A percentile compares a stretch with the other conserved stretches of the same genome.
These are phyloP conservation scores for Octodonta nipae DNA, from an alignment of 2,888 invertebrate species.

Conservation along the genomic window DNA sequence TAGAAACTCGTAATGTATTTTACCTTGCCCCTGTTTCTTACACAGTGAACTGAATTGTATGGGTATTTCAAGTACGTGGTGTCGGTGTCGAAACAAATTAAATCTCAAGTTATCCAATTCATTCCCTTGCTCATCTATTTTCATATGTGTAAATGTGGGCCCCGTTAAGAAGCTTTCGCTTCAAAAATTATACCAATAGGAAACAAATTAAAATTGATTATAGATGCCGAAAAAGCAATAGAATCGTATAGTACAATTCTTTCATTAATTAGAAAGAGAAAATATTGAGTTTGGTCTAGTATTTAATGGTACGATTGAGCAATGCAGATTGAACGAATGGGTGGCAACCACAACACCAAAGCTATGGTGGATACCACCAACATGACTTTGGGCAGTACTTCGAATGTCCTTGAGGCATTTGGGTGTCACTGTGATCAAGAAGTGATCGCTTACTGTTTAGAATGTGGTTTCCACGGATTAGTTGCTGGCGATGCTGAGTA, in stretches of 20 bases:
- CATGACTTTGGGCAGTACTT: conserved; percentile 66
- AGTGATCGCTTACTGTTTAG: too few species aligned
- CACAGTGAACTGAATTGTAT: too few species aligned
- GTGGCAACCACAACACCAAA: conserved; percentile 83
- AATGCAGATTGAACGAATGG: conserved; percentile 54
- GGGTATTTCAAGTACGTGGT: too few species aligned
- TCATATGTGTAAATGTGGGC: too few species aligned
- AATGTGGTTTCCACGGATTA: too few species aligned
- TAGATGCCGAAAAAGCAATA: conserved; percentile 90
- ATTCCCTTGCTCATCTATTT: too few species aligned
- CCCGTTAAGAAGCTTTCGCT: too few species aligned
- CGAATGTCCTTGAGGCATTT: conserved; percentile 74
- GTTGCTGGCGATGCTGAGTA: too few species aligned
- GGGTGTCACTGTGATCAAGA: conserved; percentile 72
- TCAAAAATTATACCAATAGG: conserved; percentile 34
- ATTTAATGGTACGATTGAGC: conserved; percentile 74
- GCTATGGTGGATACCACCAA: conserved; percentile 64
- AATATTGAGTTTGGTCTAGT: conserved; percentile 70
- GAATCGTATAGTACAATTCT: conserved; percentile 82
- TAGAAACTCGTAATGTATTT: too few species aligned
- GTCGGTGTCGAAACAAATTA: too few species aligned
- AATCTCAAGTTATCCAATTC: too few species aligned
- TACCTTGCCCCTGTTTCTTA: too few species aligned
- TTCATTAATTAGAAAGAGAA: conserved; percentile 59
- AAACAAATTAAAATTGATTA: conserved; percentile 62